Base-by-base conservation (phyloP, 1,140 invertebrate genomes). In the Drosophila littoralis region DNA sequence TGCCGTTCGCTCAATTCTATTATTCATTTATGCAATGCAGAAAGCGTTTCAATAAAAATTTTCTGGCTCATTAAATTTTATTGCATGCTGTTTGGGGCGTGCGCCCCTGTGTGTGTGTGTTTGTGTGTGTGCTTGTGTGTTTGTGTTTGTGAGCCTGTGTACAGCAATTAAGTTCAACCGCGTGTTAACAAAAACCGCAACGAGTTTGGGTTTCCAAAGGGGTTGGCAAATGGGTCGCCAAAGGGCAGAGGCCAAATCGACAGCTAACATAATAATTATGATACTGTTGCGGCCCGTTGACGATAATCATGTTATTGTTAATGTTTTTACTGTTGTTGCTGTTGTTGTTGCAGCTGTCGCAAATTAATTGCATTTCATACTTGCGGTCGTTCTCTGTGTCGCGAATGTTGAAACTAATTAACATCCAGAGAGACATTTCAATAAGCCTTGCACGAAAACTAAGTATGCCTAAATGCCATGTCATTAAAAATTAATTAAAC, bases 51-150 rank as follows among this genome's bases (percentile, higher is more conserved):
- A 82, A 88, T 88, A 83, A 78, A 89, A 89, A 89, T 83, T 80
- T 84, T 89, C 64, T 38, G 64, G 67, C 77, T 89, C 83, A 88
- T 88, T 85, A 85, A 85, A 75, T 85, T 84, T 85, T 85, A 85
- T 85, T 77, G 81, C 69, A 75, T 76, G 79, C 80, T 83, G 75
- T 78, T 60, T 51, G 57, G 80, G 59, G 66, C 57, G 28, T 1
- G 52, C 6, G 15, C 9, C 10, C 36, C 1, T 22, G 28, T 13
- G 36, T n/a, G 42, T 59, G 32, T 48, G 5, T 12, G n/a, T 43
- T 8, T 69, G 9, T 40, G 3, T 43, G 15, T 63, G 43, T 51
- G 42, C 64, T 48, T 69, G 10, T 79, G 50, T 74, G 61, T 42
- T 43, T 67, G 45, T 66, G 42, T 60, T 43, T 65, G 43, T 71